Conservation (phyloP, 2,113 vertebrate species). For the Myiozetetes cayanensis region DNA sequence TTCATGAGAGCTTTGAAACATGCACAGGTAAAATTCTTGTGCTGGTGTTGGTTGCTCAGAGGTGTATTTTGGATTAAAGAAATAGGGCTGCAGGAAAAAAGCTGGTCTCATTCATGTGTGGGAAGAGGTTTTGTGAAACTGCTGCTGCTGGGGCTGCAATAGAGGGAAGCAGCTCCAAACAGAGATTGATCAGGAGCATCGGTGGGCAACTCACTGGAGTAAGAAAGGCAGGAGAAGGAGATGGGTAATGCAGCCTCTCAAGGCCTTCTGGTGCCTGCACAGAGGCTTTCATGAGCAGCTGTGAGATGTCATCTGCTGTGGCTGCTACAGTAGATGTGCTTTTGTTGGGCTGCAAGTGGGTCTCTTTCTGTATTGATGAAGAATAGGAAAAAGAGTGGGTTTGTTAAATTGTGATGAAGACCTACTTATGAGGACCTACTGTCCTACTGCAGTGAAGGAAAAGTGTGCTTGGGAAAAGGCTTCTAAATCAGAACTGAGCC, state of each 20-base stretch:
- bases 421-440: no score
- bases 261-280: not conserved
- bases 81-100: not conserved
- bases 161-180: not conserved
- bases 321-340: fast-evolving
- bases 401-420: not conserved
- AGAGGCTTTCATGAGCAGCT: not conserved
- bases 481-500: not conserved
- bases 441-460: not conserved
- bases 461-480: not conserved
- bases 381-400: not conserved
- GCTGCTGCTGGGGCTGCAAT: fast-evolving
- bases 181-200: not conserved
- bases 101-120: not conserved
- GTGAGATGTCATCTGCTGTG: not conserved
- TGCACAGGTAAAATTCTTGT: not conserved
- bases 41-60: not conserved
- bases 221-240: not conserved
- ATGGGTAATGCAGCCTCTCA: not conserved
- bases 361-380: not conserved
- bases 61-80: not conserved
- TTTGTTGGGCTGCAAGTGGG: not conserved
- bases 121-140: not conserved
- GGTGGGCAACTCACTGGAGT: not conserved
- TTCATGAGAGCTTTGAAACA: not conserved